Base-by-base conservation (phyloP, 2,113 vertebrate species). In the Hemiprocne comata region DNA sequence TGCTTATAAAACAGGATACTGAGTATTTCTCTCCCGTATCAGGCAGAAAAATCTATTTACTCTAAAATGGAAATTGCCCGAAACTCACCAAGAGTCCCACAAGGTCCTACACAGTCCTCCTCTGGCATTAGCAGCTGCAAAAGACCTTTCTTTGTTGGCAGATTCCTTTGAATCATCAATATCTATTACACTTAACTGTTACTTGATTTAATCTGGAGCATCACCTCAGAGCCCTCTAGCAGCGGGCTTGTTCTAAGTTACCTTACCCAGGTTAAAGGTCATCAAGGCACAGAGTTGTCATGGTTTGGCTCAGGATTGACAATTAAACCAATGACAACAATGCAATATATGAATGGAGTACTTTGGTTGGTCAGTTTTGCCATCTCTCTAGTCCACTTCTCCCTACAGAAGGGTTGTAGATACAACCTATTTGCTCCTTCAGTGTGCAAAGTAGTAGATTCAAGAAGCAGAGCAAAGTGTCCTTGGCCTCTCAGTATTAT, bases 141-240 rank as follows among this genome's bases (percentile, higher is more conserved):
- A 65, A 81, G 62, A 8, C 40, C 40, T 42, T 36, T 36, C 46
- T 67, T 33, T 28, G 11, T 5, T 46, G 58, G 46, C 46, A 94
- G 38, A 74, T 53, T 74, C 14, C 46, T 73, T 46, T 13, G 17
- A 76, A 70, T 24, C 62, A 54, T 26, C 58, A 62, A 2, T 57
- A 72, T 4, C 40, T 65, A 8, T 40, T 38, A n/a, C 0, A 0
- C 7, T n/a, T 65, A 69, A 17, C 24, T 33, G 31, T 20, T 51
- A 28, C 19, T 34, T 31, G 31, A 38, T 9, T 42, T 67, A 11
- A 25, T 25, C 20, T 51, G 28, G 21, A 93, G 50, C 36, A 80
- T 17, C 25, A 66, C 51, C 57, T 73, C 85, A 24, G 73, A 95
- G 48, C 14, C 53, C 57, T 71, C 79, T 34, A 42, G 44, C 33